Conservation (phyloP, 2,888 invertebrate species). For the Caenorhabditis afra region DNA sequence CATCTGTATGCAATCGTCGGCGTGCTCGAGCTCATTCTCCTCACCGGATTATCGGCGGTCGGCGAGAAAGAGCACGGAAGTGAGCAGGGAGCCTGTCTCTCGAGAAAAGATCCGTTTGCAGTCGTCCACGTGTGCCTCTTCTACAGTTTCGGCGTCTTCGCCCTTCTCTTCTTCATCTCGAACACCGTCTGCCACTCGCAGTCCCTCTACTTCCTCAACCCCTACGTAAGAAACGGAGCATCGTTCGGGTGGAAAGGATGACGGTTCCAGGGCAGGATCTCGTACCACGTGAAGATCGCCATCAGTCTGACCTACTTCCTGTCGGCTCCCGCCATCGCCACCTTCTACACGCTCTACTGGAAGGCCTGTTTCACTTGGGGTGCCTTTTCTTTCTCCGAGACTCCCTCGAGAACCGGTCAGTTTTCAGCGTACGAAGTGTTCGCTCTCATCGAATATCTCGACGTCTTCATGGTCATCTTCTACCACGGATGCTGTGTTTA, state of each 20-base stretch:
- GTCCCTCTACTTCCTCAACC: constrained; percentile 76
- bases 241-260: too few species aligned
- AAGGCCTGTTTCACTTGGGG: constrained; percentile 77
- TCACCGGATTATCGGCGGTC: constrained; percentile 75
- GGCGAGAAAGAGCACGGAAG: constrained; percentile 76
- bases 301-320: constrained; percentile 69
- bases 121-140: constrained; percentile 68
- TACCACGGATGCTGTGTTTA: constrained; percentile 77
- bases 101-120: too few species aligned
- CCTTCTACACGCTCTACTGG: constrained; percentile 77
- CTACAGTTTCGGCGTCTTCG: constrained; percentile 75
- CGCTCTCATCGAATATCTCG: constrained; percentile 76
- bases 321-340: constrained; percentile 74
- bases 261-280: constrained; percentile 72
- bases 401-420: not conserved
- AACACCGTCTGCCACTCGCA: constrained; percentile 76
- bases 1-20: constrained; percentile 74
- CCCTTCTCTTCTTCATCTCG: constrained; percentile 74
- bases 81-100: too few species aligned
- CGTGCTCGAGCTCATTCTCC: constrained; percentile 82
- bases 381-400: constrained; percentile 18
- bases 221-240: constrained; percentile 71
- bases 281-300: constrained; percentile 72
- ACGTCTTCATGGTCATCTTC: constrained; percentile 75
- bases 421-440: constrained; percentile 78